A percentile compares a stretch with the other conserved stretches of the same genome.
These are phyloP conservation scores for Biston betularia DNA, from an alignment of 2,888 invertebrate species.

Conservation along the genomic window DNA sequence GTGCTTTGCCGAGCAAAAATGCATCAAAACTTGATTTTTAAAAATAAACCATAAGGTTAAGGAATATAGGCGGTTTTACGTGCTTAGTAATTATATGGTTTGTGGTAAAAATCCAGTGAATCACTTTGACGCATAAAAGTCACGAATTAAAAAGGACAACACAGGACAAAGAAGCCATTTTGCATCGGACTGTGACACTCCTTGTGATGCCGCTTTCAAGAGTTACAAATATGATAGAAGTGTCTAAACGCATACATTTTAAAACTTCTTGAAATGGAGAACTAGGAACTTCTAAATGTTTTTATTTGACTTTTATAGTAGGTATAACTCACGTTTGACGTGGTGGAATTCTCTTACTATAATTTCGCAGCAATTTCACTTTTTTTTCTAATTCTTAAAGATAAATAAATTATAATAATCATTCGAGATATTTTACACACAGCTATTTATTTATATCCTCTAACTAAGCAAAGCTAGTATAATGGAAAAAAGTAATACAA, in stretches of 20 bases:
- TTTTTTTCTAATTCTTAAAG: too few relatives aligned
- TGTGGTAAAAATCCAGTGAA: constrained; percentile 66
- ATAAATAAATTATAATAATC: too few relatives aligned
- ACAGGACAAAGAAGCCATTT: constrained; percentile 83
- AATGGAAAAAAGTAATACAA: too few relatives aligned
- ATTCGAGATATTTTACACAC: too few relatives aligned
- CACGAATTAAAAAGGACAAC: constrained; percentile 84
- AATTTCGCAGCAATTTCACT: too few relatives aligned
- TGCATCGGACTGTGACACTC: constrained; percentile 82
- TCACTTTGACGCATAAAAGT: constrained; percentile 84
- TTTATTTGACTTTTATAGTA: too few relatives aligned
- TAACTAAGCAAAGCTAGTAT: too few relatives aligned
- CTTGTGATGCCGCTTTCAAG: constrained; percentile 75
- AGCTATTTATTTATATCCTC: too few relatives aligned
- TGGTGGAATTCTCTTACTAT: too few relatives aligned
- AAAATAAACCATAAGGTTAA: constrained; percentile 30
- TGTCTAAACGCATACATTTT: too few relatives aligned
- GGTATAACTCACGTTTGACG: too few relatives aligned
- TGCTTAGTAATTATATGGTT: constrained; percentile 42
- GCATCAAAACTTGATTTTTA: constrained; percentile 29
- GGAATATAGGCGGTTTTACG: constrained; percentile 28
- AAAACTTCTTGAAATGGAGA: not conserved
- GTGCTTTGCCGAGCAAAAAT: constrained; percentile 44
- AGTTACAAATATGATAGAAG: constrained; percentile 55
- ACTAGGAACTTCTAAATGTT: not conserved